A percentile compares a stretch with the other conserved stretches of the same genome.
phyloP scores from a whole-genome alignment of 2,113 vertebrate genomes.

The Phyllostomus discolor region DNA sequence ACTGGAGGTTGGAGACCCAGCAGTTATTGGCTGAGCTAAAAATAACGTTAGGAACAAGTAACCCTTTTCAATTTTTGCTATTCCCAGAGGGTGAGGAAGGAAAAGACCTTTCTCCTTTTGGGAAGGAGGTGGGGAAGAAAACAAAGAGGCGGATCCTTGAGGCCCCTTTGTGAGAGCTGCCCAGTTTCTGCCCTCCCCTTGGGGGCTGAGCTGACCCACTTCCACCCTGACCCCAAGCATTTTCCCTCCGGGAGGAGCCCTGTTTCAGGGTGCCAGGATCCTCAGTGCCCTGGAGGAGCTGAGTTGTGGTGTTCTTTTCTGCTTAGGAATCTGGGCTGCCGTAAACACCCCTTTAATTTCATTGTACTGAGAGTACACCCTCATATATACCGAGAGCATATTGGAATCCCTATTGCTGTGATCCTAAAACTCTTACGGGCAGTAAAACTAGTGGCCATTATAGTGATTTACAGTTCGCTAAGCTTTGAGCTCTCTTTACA shows the following conservation, averaged over 20 bases:
- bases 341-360: not conserved
- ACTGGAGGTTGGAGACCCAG: not conserved
- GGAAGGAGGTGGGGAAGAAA: not conserved
- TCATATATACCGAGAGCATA: rapidly evolving
- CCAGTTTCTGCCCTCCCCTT: not conserved
- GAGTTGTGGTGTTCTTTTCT: not conserved
- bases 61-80: not conserved
- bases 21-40: not conserved
- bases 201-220: not conserved
- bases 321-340: not conserved
- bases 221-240: not conserved
- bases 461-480: not conserved
- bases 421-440: not conserved
- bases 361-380: not conserved
- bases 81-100: not conserved
- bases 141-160: not conserved
- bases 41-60: constrained; percentile 7
- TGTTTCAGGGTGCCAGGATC: not conserved
- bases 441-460: not conserved
- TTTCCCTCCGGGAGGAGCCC: not conserved
- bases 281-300: not conserved
- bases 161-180: not conserved
- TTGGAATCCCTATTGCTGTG: not conserved
- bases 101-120: not conserved
- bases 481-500: not conserved